Evolutionary conservation across 1,140 invertebrate genomes (phyloP).

Genomic region (Eurosta solidaginis): DNA sequence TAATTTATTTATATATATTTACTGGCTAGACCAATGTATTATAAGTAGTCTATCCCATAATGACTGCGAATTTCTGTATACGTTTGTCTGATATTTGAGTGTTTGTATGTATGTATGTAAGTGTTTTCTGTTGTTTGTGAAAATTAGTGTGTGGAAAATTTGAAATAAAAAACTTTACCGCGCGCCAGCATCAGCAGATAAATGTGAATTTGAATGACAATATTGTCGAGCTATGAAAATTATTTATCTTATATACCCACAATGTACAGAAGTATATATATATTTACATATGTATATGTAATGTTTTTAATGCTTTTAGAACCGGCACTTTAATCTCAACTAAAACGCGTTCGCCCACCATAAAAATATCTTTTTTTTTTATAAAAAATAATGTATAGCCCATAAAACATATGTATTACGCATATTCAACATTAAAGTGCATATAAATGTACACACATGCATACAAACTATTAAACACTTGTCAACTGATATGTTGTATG

Average conservation of each 20-base stretch:
- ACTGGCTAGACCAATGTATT: no score
- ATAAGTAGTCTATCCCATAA: no score
- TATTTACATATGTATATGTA: background rate
- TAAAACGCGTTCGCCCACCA: constrained; percentile 24
- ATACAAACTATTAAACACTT: background rate
- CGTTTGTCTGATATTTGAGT: background rate
- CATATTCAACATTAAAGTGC: no score
- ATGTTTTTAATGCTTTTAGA: background rate
- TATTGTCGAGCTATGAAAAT: background rate
- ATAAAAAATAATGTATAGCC: background rate
- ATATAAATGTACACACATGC: background rate
- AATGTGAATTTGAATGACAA: background rate
- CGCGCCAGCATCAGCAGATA: background rate
- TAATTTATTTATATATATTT: no score
- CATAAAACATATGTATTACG: no score
- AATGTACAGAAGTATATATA: background rate
- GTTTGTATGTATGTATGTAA: background rate
- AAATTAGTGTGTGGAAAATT: background rate
- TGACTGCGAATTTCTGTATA: no score
- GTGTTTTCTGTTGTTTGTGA: background rate
- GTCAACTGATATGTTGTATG: background rate
- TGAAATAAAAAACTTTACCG: background rate
- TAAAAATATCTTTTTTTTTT: background rate
- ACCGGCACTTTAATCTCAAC: background rate
- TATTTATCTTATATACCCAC: background rate